These are phyloP conservation scores for Saccostrea cuccullata DNA, from an alignment of 1,140 invertebrate species.

Conservation along the genomic window DNA sequence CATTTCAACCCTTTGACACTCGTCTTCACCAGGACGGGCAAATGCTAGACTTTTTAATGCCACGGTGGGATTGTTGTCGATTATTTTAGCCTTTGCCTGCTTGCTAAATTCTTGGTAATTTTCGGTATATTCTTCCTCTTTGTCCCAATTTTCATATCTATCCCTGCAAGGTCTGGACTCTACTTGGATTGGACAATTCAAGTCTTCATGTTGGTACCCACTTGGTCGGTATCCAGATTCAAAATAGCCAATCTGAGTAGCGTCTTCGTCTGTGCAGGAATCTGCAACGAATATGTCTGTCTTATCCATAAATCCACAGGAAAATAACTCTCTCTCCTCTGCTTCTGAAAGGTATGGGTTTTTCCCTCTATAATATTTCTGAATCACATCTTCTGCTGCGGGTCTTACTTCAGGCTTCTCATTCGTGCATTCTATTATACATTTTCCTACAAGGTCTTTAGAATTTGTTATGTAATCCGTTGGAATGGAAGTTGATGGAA, in stretches of 20 bases:
- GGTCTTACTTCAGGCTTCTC: conserved; percentile 44
- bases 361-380: conserved; percentile 45
- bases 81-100: conserved; percentile 44
- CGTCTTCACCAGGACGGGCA: conserved; percentile 53
- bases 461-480: conserved; percentile 1
- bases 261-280: conserved; percentile 48
- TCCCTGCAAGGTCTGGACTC: conserved; percentile 51
- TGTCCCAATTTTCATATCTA: conserved; percentile 46
- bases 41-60: conserved; percentile 50
- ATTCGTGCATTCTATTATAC: conserved; percentile 29
- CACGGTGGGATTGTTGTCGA: conserved; percentile 59
- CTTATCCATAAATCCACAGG: conserved; percentile 58
- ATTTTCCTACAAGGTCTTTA: neutral
- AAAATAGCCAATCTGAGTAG: conserved; percentile 43
- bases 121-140: conserved; percentile 38
- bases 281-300: conserved; percentile 63
- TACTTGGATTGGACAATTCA: conserved; percentile 53
- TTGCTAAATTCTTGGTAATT: conserved; percentile 43
- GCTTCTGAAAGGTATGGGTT: conserved; percentile 50
- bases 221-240: conserved; percentile 43
- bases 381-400: conserved; percentile 28
- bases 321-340: conserved; percentile 56
- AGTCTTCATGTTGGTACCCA: conserved; percentile 54
- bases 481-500: conserved; percentile 13
- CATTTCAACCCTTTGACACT: conserved; percentile 50